These are phyloP conservation scores for Drosophila rellima DNA, from an alignment of 2,888 invertebrate species.

Conservation along the genomic window DNA sequence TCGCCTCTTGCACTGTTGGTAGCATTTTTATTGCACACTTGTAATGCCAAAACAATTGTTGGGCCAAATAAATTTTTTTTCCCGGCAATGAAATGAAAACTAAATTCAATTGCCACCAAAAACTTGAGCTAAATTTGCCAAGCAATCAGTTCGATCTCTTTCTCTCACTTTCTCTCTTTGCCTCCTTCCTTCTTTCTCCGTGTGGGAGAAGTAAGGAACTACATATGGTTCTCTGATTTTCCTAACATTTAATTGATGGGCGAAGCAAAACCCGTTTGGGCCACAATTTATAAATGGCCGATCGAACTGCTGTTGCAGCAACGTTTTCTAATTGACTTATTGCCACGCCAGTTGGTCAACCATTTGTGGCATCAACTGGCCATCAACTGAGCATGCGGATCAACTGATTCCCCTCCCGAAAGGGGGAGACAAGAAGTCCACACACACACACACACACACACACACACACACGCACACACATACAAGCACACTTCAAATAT, in stretches of 20 bases:
- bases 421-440: neutral
- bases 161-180: neutral
- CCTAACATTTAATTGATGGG: constrained; percentile 18
- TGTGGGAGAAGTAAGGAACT: neutral
- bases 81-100: constrained; percentile 31
- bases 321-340: constrained; percentile 60
- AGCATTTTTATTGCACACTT: constrained; percentile 51
- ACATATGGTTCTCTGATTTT: neutral
- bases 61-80: constrained; percentile 64
- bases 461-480: neutral
- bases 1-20: constrained; percentile 11
- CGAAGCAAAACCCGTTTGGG: neutral
- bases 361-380: constrained; percentile 30
- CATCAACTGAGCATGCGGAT: constrained; percentile 21
- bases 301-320: constrained; percentile 43
- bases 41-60: constrained; percentile 81
- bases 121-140: constrained; percentile 26
- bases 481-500: neutral
- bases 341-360: constrained; percentile 45
- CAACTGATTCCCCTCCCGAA: constrained; percentile 4
- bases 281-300: constrained; percentile 42
- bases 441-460: neutral
- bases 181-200: neutral
- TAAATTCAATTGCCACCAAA: constrained; percentile 49
- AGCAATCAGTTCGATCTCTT: constrained; percentile 1